A percentile compares a stretch with the other conserved stretches of the same genome.
phyloP scores from a whole-genome alignment of 2,113 vertebrate genomes.

The chimpanzee (Pan troglodytes) region NHGRI_mPanTro3-v2.1_pri NC_072402.2:114910001-114910500 shows the following conservation, averaged over 20 bases:
- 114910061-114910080: conserved; percentile 11
- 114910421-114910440: not conserved
- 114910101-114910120: not conserved
- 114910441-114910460: not conserved
- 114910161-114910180: not conserved
- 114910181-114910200: not conserved
- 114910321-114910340: not conserved
- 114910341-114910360: not conserved
- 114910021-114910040: conserved; percentile 38
- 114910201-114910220: not conserved
- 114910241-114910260: not conserved
- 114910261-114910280: not conserved
- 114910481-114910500: not conserved
- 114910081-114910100: not conserved
- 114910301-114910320: not conserved
- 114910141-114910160: not conserved
- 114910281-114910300: not conserved
- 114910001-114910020: not conserved
- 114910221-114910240: conserved; percentile 57
- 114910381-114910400: not conserved
- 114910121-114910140: not conserved
- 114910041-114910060: not conserved
- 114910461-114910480: not conserved
- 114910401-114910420: not conserved
- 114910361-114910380: not conserved